phyloP scores from a whole-genome alignment of 2,797 vertebrate genomes.

The Numenius phaeopus region DNA sequence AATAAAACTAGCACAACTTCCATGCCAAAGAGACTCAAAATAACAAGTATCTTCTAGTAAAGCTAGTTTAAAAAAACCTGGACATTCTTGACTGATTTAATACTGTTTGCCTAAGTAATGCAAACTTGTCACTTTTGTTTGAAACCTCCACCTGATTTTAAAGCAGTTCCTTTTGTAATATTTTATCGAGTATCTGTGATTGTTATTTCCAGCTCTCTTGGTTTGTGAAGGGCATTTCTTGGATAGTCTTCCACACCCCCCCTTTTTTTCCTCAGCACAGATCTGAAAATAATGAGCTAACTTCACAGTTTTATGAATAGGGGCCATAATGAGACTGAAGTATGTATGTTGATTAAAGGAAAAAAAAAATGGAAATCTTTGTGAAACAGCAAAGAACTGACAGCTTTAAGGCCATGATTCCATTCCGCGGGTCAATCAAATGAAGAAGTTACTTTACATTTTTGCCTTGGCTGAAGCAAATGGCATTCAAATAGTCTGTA shows the following conservation, averaged over 20 bases:
- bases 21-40: not conserved
- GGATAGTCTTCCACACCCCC: fast-evolving
- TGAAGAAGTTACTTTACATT: not conserved
- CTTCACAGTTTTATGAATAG: not conserved
- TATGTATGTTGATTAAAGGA: not conserved
- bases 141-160: not conserved
- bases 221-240: constrained; percentile 16
- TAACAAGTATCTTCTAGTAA: not conserved
- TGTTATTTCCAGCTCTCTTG: not conserved
- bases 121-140: not conserved
- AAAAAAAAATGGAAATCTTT: not conserved
- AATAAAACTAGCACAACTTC: not conserved
- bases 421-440: not conserved
- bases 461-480: not conserved
- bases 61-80: not conserved
- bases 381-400: not conserved
- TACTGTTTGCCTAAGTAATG: not conserved
- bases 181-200: not conserved
- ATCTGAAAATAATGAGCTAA: constrained; percentile 32
- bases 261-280: not conserved
- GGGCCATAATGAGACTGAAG: not conserved
- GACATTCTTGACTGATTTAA: not conserved
- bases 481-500: not conserved
- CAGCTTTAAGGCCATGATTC: not conserved
- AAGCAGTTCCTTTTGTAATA: not conserved